Conservation (phyloP, 2,888 invertebrate species). For the Leptinotarsa tumamoca region DNA sequence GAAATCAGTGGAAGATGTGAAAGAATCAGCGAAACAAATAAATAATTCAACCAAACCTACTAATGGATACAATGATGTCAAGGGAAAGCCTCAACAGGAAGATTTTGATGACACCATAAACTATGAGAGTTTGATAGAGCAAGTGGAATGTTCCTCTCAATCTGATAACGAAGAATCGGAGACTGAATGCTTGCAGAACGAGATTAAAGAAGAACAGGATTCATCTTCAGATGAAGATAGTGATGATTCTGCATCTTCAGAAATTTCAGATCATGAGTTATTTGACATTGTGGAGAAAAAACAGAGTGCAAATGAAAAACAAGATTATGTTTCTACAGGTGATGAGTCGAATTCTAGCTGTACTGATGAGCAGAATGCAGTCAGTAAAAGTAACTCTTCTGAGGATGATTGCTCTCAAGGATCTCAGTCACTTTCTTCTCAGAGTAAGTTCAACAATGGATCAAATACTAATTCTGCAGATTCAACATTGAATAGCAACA, state of each 20-base stretch:
- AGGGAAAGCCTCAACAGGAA: constrained; percentile 49
- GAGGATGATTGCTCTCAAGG: constrained; percentile 42
- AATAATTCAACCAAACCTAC: constrained; percentile 36
- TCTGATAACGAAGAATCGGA: constrained; percentile 49
- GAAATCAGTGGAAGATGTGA: constrained; percentile 54
- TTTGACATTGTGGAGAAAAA: constrained; percentile 31
- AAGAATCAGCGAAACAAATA: constrained; percentile 44
- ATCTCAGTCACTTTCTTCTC: constrained; percentile 41
- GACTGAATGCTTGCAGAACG: constrained; percentile 26
- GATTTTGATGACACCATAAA: constrained; percentile 57
- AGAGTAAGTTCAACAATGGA: constrained; percentile 38
- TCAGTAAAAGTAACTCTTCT: constrained; percentile 37
- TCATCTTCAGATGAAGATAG: constrained; percentile 43
- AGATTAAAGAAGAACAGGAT: constrained; percentile 21
- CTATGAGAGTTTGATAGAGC: constrained; percentile 63
- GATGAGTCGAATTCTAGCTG: constrained; percentile 44
- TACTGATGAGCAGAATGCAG: constrained; percentile 32
- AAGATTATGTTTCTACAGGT: constrained; percentile 33
- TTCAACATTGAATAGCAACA: constrained; percentile 39
- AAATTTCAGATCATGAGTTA: constrained; percentile 30
- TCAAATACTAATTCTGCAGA: constrained; percentile 41
- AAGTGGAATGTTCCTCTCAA: constrained; percentile 55
- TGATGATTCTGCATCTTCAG: constrained; percentile 40
- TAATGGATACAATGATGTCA: constrained; percentile 46
- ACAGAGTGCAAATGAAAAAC: neutral